These are phyloP conservation scores for Dione juno DNA, from an alignment of 2,888 invertebrate genomes.

Conservation along the genomic window DNA sequence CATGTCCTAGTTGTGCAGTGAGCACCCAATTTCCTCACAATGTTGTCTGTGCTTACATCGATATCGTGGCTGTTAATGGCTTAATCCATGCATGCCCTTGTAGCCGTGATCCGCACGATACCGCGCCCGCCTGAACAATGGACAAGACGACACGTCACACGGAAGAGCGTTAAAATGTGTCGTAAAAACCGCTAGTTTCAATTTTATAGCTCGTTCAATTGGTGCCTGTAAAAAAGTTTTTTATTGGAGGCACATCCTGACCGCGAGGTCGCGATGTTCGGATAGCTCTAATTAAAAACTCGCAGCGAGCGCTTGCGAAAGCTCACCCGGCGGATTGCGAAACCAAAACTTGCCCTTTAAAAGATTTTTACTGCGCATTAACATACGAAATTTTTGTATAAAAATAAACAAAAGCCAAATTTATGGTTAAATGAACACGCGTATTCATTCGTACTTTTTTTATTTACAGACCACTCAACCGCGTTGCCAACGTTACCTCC, in stretches of 20 bases:
- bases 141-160: conserved; percentile 65
- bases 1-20: conserved; percentile 62
- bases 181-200: conserved; percentile 80
- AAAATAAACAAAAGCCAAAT: conserved; percentile 37
- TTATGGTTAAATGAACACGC: conserved; percentile 9
- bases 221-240: conserved; percentile 80
- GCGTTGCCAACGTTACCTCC: conserved; percentile 61
- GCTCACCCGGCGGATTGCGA: conserved; percentile 63
- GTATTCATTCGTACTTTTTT: conserved; percentile 48
- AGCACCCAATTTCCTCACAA: conserved; percentile 69
- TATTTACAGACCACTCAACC: conserved; percentile 60
- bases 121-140: conserved; percentile 65
- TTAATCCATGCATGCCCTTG: conserved; percentile 73
- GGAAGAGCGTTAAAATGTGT: conserved; percentile 76
- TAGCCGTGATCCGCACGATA: conserved; percentile 59
- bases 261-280: conserved; percentile 74
- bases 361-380: conserved; percentile 48
- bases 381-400: conserved; percentile 35
- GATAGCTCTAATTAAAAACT: conserved; percentile 80
- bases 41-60: conserved; percentile 62
- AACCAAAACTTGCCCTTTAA: conserved; percentile 62
- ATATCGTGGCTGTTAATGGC: conserved; percentile 65
- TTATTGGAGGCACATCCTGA: conserved; percentile 81
- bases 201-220: conserved; percentile 81
- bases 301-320: conserved; percentile 72